These are phyloP conservation scores for Limnothrissa miodon DNA, from an alignment of 2,113 vertebrate species.

Conservation along the genomic window DNA sequence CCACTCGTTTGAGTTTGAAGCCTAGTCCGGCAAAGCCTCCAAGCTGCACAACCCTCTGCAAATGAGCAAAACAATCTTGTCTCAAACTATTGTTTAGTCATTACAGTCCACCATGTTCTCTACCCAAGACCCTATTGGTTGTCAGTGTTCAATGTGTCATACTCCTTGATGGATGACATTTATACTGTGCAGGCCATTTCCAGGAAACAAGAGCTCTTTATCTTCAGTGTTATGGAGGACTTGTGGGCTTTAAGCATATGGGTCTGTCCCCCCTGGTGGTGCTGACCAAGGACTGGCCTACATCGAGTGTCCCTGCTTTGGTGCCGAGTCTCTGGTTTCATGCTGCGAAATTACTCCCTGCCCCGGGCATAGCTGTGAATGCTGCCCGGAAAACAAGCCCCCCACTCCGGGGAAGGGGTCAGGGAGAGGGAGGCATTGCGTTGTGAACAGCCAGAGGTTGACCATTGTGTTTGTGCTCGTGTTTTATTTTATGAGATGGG, in stretches of 20 bases:
- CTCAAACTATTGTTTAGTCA: background rate
- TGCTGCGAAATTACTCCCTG: constrained; percentile 67
- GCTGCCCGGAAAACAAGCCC: constrained; percentile 73
- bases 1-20: constrained; percentile 26
- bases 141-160: background rate
- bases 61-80: background rate
- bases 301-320: constrained; percentile 25
- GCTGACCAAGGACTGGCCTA: constrained; percentile 45
- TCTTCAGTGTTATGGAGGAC: background rate
- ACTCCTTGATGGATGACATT: background rate
- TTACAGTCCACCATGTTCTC: background rate
- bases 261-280: constrained; percentile 48
- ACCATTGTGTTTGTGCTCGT: constrained; percentile 48
- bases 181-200: background rate
- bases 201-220: background rate
- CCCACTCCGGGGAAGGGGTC: constrained; percentile 42
- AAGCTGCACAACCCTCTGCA: background rate
- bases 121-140: background rate
- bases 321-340: constrained; percentile 69
- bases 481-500: constrained; percentile 57
- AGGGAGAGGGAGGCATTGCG: constrained; percentile 45
- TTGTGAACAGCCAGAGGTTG: constrained; percentile 38
- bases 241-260: constrained; percentile 11
- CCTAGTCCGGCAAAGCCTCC: background rate
- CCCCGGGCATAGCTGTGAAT: constrained; percentile 74